phyloP scores from a whole-genome alignment of 1,140 invertebrate species.

The Brachionus koreanus region DNA sequence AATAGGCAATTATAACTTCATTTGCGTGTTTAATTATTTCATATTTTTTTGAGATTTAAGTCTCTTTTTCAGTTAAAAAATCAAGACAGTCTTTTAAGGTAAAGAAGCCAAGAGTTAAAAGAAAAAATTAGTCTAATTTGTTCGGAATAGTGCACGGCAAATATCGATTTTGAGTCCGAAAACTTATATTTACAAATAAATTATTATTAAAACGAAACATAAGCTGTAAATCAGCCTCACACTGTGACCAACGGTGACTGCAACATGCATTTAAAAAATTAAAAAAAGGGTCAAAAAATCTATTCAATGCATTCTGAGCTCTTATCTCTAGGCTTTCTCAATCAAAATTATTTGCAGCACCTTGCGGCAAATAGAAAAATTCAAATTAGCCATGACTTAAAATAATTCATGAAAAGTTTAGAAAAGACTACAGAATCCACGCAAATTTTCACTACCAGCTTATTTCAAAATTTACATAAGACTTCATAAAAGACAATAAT shows the following conservation, averaged over 20 bases:
- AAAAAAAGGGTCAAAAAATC: neutral
- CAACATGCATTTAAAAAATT: neutral
- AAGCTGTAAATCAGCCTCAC: neutral
- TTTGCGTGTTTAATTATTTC: neutral
- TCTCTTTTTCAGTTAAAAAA: neutral
- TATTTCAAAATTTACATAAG: neutral
- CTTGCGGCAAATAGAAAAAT: neutral
- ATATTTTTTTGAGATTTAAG: neutral
- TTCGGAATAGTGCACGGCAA: neutral
- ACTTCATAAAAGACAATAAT: slow-evolving; percentile 1
- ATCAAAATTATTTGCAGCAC: neutral
- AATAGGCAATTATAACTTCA: neutral
- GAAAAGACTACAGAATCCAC: neutral
- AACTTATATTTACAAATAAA: too few species aligned
- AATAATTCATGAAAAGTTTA: neutral
- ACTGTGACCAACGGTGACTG: neutral
- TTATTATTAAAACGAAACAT: too few species aligned
- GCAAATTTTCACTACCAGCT: neutral
- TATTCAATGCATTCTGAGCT: neutral
- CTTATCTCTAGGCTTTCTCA: neutral
- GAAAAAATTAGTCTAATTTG: neutral
- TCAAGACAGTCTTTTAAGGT: neutral
- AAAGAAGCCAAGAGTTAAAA: neutral
- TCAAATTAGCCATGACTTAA: neutral
- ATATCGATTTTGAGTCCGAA: too few species aligned